These are phyloP conservation scores for Brachypteracias leptosomus DNA, from an alignment of 2,113 vertebrate genomes.

Conservation along the genomic window DNA sequence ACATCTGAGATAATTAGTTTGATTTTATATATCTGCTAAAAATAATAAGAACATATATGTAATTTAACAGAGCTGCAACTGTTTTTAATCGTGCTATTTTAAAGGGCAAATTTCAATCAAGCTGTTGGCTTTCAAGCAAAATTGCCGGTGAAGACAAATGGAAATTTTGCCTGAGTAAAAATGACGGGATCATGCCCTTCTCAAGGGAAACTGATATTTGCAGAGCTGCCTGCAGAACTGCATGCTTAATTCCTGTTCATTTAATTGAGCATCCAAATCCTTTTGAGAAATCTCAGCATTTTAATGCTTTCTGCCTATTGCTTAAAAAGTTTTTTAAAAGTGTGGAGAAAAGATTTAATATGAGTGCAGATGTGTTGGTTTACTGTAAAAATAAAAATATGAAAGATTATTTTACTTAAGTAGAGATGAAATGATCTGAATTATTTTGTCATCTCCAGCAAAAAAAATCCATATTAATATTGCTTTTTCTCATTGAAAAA, in stretches of 20 bases:
- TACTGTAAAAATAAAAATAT: not conserved
- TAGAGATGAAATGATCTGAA: not conserved
- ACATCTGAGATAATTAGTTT: slow-evolving; percentile 44
- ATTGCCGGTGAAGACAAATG: slow-evolving; percentile 28
- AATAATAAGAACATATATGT: slow-evolving; percentile 38
- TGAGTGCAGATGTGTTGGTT: not conserved
- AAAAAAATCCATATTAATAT: not conserved
- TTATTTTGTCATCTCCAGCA: not conserved
- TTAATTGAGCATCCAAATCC: slow-evolving; percentile 22
- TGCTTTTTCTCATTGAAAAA: not conserved
- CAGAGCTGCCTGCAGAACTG: slow-evolving; percentile 43
- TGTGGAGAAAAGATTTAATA: not conserved
- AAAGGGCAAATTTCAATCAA: slow-evolving; percentile 49
- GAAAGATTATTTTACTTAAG: not conserved
- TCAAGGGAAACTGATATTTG: slow-evolving; percentile 34
- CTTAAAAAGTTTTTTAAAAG: not conserved
- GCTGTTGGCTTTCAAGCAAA: slow-evolving; percentile 35
- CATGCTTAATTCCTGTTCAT: slow-evolving; percentile 13
- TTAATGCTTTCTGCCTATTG: not conserved
- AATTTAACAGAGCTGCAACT: slow-evolving; percentile 15
- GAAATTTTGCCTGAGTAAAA: slow-evolving; percentile 38
- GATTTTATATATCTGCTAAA: slow-evolving; percentile 37
- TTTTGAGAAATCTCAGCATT: not conserved
- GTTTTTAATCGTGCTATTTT: slow-evolving; percentile 24
- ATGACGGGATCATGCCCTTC: not conserved